Evolutionary conservation across 2,797 vertebrate species (phyloP).

Genomic region (Gambelia wislizenii): DNA sequence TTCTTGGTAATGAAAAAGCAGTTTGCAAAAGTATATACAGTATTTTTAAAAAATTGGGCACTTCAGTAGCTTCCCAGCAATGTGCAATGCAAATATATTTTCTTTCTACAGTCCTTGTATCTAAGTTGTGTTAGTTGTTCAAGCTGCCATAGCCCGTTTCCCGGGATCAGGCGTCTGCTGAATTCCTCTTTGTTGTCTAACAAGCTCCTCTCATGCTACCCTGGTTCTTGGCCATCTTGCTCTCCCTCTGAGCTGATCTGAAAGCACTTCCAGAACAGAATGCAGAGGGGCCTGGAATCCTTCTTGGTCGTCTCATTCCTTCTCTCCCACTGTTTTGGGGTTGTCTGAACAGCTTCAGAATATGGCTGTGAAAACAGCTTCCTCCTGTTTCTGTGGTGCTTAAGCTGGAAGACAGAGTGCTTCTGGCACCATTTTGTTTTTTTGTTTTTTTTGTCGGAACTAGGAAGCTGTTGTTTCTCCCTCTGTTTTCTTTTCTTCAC

Average conservation of each 20-base stretch:
- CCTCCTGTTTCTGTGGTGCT: slow-evolving; percentile 8
- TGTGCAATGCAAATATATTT: slow-evolving; percentile 22
- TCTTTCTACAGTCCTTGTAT: background rate
- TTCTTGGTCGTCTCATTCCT: background rate
- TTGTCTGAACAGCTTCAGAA: slow-evolving; percentile 4
- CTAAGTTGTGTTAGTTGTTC: slow-evolving; percentile 12
- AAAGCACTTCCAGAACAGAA: slow-evolving; percentile 22
- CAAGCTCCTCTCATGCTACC: slow-evolving; percentile 24
- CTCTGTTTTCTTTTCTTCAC: slow-evolving; percentile 8
- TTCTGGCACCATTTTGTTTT: slow-evolving; percentile 33
- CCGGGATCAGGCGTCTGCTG: slow-evolving; percentile 3
- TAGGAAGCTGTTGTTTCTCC: slow-evolving; percentile 26
- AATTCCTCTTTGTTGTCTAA: slow-evolving; percentile 46
- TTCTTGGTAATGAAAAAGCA: background rate
- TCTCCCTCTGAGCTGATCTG: slow-evolving; percentile 12
- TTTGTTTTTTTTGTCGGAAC: slow-evolving; percentile 4
- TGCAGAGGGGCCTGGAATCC: slow-evolving; percentile 7
- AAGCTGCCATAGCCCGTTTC: slow-evolving; percentile 34
- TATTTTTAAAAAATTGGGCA: background rate
- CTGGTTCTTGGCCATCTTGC: slow-evolving; percentile 37
- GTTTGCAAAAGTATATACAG: background rate
- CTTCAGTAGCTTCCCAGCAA: slow-evolving; percentile 23
- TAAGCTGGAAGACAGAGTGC: slow-evolving; percentile 35
- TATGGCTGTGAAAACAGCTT: slow-evolving; percentile 7
- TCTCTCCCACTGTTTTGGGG: background rate